phyloP scores from a whole-genome alignment of 2,113 vertebrate genomes.

The Lutjanus erythropterus region DNA sequence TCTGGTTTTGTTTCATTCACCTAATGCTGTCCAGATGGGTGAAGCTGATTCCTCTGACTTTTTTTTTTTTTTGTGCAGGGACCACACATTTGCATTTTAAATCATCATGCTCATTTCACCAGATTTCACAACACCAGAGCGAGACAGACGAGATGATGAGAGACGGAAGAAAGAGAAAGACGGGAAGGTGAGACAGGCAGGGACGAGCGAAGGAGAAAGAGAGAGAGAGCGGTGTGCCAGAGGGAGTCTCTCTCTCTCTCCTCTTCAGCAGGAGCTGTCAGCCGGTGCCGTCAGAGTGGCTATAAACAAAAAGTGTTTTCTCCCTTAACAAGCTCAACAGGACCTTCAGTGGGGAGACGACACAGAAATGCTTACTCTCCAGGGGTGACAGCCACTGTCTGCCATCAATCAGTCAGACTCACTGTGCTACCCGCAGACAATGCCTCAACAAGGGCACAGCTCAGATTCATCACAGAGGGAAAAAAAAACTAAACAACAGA shows the following conservation, averaged over 20 bases:
- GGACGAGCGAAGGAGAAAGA: slow-evolving; percentile 19
- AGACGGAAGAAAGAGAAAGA: slow-evolving; percentile 23
- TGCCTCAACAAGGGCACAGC: slow-evolving; percentile 79
- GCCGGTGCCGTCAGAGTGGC: slow-evolving; percentile 75
- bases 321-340: slow-evolving; percentile 86
- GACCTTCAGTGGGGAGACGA: slow-evolving; percentile 81
- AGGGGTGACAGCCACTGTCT: slow-evolving; percentile 82
- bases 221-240: slow-evolving; percentile 48
- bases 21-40: slow-evolving; percentile 48
- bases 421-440: slow-evolving; percentile 75
- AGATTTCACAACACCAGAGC: slow-evolving; percentile 33
- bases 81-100: slow-evolving; percentile 53
- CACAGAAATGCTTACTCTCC: slow-evolving; percentile 82
- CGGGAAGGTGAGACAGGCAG: slow-evolving; percentile 40
- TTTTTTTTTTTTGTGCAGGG: slow-evolving; percentile 11
- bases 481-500: slow-evolving; percentile 65
- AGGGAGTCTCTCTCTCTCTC: slow-evolving; percentile 73
- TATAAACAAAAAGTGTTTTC: slow-evolving; percentile 83
- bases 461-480: slow-evolving; percentile 79
- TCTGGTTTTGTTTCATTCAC: slow-evolving; percentile 40
- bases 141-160: slow-evolving; percentile 20
- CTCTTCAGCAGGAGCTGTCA: slow-evolving; percentile 80
- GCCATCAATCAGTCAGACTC: slow-evolving; percentile 83
- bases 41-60: slow-evolving; percentile 21
- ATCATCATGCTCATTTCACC: slow-evolving; percentile 31